Evolutionary conservation across 1,140 invertebrate genomes (phyloP).

Genomic region (Drosophila micromelanica): DNA sequence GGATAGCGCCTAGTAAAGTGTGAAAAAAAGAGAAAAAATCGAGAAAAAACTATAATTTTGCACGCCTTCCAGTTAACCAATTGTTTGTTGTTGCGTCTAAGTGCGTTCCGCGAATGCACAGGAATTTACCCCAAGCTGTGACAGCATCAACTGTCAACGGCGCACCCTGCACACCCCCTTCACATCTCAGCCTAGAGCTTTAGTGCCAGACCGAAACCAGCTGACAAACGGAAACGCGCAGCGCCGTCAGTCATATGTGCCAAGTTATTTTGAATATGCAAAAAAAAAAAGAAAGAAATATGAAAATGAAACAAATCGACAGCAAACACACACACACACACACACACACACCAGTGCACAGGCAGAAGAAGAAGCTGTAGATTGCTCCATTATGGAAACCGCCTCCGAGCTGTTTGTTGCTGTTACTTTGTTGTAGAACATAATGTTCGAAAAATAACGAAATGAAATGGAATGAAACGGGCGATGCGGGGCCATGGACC

Average conservation of each 20-base stretch:
- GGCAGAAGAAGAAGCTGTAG: constrained; percentile 31
- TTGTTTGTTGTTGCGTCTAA: constrained; percentile 71
- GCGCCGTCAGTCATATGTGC: constrained; percentile 72
- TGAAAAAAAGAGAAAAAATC: constrained; percentile 43
- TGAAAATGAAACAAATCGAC: constrained; percentile 40
- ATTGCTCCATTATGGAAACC: constrained; percentile 64
- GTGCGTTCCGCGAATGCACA: constrained; percentile 67
- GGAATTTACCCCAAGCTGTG: constrained; percentile 76
- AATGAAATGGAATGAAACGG: constrained; percentile 21
- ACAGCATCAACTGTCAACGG: constrained; percentile 44
- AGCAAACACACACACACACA: constrained; percentile 5
- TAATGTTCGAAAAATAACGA: constrained; percentile 20
- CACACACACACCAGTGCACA: background rate
- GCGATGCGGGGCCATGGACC: constrained; percentile 33
- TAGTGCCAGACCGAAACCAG: constrained; percentile 47
- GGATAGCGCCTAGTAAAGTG: constrained; percentile 63
- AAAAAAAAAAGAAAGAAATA: constrained; percentile 59
- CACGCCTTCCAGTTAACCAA: constrained; percentile 73
- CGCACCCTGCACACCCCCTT: background rate
- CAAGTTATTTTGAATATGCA: constrained; percentile 82
- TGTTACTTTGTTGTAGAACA: constrained; percentile 80
- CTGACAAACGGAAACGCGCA: constrained; percentile 77
- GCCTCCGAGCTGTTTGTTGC: constrained; percentile 33
- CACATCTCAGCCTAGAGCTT: background rate
- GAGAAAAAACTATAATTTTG: constrained; percentile 50